phyloP scores from a whole-genome alignment of 2,797 vertebrate species.

The Microctenopoma stevenorrisi region DNA sequence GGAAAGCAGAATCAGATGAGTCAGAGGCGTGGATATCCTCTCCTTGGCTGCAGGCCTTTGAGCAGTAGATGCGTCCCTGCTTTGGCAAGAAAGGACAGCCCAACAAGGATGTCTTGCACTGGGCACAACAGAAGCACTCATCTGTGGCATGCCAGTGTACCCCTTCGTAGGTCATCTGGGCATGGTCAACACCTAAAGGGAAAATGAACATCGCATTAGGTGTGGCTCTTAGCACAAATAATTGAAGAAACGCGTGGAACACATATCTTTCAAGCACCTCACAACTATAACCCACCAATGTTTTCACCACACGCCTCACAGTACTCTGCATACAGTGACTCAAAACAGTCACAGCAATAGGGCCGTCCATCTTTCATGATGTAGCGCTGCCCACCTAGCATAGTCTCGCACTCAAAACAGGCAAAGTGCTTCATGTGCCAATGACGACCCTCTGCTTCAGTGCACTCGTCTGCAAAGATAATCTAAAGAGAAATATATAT shows the following conservation, averaged over 20 bases:
- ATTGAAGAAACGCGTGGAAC: neutral
- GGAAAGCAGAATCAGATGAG: slow-evolving; percentile 95
- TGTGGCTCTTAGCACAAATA: neutral
- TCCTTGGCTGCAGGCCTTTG: slow-evolving; percentile 94
- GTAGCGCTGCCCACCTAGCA: slow-evolving; percentile 96
- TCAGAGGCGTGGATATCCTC: slow-evolving; percentile 94
- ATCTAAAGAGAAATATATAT: slow-evolving; percentile 80
- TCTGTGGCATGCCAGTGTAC: slow-evolving; percentile 98
- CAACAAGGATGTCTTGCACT: slow-evolving; percentile 93
- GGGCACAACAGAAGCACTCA: slow-evolving; percentile 94
- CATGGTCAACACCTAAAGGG: slow-evolving; percentile 92
- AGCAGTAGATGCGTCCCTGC: slow-evolving; percentile 95
- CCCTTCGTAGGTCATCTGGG: slow-evolving; percentile 98
- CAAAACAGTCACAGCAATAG: slow-evolving; percentile 95
- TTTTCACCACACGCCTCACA: slow-evolving; percentile 97
- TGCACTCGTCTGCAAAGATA: slow-evolving; percentile 97
- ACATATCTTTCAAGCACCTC: neutral
- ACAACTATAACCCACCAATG: slow-evolving; percentile 85
- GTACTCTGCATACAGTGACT: slow-evolving; percentile 95
- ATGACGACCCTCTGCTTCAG: slow-evolving; percentile 95
- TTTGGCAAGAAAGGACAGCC: slow-evolving; percentile 97
- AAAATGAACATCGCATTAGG: neutral
- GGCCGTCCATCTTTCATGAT: slow-evolving; percentile 98
- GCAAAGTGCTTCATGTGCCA: slow-evolving; percentile 99
- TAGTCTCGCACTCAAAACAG: slow-evolving; percentile 93